phyloP scores from a whole-genome alignment of 2,113 vertebrate species.

The Speoplatyrhinus poulsoni region DNA sequence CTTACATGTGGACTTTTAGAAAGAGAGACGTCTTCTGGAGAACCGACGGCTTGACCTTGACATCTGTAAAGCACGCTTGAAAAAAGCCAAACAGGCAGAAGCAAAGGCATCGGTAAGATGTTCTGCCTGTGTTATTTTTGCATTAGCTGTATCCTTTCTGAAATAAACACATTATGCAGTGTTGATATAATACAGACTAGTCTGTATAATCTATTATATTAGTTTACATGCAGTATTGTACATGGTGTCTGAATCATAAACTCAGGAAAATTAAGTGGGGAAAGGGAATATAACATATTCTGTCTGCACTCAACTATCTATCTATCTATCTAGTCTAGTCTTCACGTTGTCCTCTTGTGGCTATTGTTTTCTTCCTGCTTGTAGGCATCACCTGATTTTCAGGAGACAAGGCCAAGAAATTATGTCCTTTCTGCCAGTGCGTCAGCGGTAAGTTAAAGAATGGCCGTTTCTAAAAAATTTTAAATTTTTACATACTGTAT shows the following conservation, averaged over 20 bases:
- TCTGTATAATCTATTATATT: too few relatives aligned
- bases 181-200: too few relatives aligned
- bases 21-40: constrained; percentile 89
- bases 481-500: not conserved
- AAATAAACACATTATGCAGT: too few relatives aligned
- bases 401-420: constrained; percentile 98
- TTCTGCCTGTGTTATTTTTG: constrained; percentile 29
- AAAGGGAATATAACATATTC: too few relatives aligned
- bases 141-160: constrained; percentile 70
- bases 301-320: too few relatives aligned
- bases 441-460: constrained; percentile 88
- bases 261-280: too few relatives aligned
- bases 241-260: too few relatives aligned
- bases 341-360: too few relatives aligned
- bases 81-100: constrained; percentile 93
- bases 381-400: constrained; percentile 96
- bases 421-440: constrained; percentile 97
- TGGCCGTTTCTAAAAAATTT: too few relatives aligned
- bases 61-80: constrained; percentile 91
- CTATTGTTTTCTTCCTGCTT: constrained; percentile 35
- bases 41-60: constrained; percentile 93
- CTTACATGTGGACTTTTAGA: constrained; percentile 70
- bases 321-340: too few relatives aligned
- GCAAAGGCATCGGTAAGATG: constrained; percentile 90
- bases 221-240: too few relatives aligned